Base-by-base conservation (phyloP, 2,113 vertebrate genomes). In the Eleginops maclovinus region DNA sequence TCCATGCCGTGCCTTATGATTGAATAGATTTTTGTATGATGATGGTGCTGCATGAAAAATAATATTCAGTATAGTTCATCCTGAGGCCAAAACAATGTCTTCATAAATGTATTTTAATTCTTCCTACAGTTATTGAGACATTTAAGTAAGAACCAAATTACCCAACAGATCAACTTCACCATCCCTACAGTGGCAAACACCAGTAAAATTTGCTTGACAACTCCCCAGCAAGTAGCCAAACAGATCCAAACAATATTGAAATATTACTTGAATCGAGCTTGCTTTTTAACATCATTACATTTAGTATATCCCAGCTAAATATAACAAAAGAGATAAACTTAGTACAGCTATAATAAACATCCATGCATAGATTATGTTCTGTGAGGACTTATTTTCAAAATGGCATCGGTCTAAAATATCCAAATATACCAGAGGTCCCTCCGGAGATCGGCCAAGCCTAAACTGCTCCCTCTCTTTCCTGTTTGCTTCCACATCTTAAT, bases 391-490 rank as follows among this genome's bases (percentile, higher is more conserved):
- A 41, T 58, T 80, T 67, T 5, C 55, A 60, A 79, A 67, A 68
- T 69, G 62, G 43, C n/a, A 14, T 1, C 43, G 12, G 47, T 83
- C 22, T 53, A 36, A 26, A 85, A 64, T 75, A 76, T 75, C 67
- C 68, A 75, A 81, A 80, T 71, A 63, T 66, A 77, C 28, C 56
- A 41, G 21, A 73, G 21, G 21, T 56, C 54, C 51, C 81, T 81
- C 55, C 55, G 49, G 85, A 89, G 83, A 80, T 2, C 43, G 44
- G 55, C 21, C 85, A 73, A 65, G 84, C 70, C 82, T 80, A 14
- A 79, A 60, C 88, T 77, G 58, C 86, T 82, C 49, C 56, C 47
- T 54, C 15, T 56, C 60, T 51, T 59, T 58, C 31, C 41, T 10
- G n/a, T 72, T 82, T 82, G 50, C 54, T 21, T 75, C 26, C 56